A percentile compares a stretch with the other conserved stretches of the same genome.
Evolutionary conservation across 1,140 invertebrate species (phyloP).

Genomic region (Acromyrmex echinatior): DNA sequence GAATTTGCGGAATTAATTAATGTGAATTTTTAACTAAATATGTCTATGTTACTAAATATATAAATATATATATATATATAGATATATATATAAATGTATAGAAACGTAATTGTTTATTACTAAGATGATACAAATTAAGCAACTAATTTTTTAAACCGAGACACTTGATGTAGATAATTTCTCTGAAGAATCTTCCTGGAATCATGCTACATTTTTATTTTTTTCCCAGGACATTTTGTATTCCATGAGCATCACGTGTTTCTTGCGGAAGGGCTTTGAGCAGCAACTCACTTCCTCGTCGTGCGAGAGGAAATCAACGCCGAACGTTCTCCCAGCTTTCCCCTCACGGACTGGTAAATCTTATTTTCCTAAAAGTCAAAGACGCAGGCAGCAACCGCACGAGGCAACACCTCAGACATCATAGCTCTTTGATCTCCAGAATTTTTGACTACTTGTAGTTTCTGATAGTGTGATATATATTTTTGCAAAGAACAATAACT

Average conservation of each 20-base stretch:
- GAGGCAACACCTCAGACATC: conserved; percentile 34
- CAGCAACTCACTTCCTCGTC: conserved; percentile 6
- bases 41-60: no score
- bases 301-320: conserved; percentile 50
- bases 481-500: conserved; percentile 18
- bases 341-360: conserved; percentile 40
- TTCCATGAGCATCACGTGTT: conserved; percentile 27
- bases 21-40: neutral
- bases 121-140: neutral
- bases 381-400: conserved; percentile 20
- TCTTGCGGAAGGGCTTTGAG: conserved; percentile 30
- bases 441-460: conserved; percentile 33
- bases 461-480: neutral
- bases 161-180: conserved; percentile 1
- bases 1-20: neutral
- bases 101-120: neutral
- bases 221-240: conserved; percentile 29
- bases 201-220: neutral
- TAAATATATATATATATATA: no score
- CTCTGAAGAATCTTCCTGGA: neutral
- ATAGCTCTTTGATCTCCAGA: conserved; percentile 39
- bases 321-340: conserved; percentile 32
- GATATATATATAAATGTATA: neutral
- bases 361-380: conserved; percentile 61
- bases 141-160: neutral